phyloP scores from a whole-genome alignment of 2,113 vertebrate genomes.

The Sturnira hondurensis region DNA sequence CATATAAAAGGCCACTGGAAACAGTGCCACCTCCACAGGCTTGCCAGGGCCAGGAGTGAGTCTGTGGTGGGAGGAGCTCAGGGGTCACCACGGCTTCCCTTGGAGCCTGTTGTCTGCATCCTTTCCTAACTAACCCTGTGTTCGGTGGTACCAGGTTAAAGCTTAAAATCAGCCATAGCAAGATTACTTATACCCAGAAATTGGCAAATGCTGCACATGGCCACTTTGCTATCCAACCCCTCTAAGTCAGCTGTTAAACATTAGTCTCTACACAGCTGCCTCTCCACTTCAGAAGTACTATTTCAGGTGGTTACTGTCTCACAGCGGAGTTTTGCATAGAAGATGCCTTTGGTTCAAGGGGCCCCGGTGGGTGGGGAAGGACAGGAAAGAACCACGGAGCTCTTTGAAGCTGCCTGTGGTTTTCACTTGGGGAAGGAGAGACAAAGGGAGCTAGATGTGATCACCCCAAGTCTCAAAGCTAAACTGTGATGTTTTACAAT shows the following conservation, averaged over 20 bases:
- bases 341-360: neutral
- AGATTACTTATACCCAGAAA: neutral
- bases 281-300: neutral
- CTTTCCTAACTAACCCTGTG: neutral
- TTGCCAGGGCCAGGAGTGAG: neutral
- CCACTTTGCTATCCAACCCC: neutral
- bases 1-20: neutral
- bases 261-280: too few relatives aligned
- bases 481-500: neutral
- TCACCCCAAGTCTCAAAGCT: neutral
- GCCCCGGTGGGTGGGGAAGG: neutral
- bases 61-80: neutral
- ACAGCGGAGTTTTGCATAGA: neutral
- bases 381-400: neutral
- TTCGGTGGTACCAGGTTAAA: neutral
- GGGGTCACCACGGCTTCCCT: neutral
- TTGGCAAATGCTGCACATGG: neutral
- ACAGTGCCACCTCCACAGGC: rapidly evolving
- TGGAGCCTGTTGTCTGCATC: neutral
- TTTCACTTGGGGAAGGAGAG: neutral
- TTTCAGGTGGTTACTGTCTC: neutral
- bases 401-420: neutral
- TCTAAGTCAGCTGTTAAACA: neutral
- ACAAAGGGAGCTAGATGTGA: too few relatives aligned
- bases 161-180: neutral